Conservation (phyloP, 2,797 vertebrate genomes). For the Echeneis naucrates region DNA sequence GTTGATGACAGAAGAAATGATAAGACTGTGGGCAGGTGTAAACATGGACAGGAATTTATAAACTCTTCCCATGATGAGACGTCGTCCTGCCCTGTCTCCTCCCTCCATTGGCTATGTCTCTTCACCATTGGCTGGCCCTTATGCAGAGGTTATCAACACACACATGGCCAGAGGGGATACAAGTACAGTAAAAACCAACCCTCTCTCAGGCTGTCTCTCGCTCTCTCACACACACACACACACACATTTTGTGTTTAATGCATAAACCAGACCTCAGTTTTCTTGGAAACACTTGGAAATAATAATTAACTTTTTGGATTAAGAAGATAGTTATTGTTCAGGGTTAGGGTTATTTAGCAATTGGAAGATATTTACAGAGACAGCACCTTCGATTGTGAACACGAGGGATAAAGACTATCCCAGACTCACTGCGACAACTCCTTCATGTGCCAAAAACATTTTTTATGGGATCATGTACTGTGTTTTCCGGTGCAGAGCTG, state of each 20-base stretch:
- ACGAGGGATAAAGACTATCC: constrained; percentile 7
- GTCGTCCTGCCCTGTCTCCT: constrained; percentile 44
- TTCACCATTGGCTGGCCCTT: constrained; percentile 9
- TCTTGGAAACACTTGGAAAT: neutral
- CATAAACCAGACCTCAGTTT: neutral
- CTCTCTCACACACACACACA: neutral
- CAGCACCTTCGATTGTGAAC: neutral
- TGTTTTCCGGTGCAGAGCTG: constrained; percentile 55
- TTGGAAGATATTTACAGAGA: neutral
- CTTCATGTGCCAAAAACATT: constrained; percentile 49
- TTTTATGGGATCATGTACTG: constrained; percentile 73
- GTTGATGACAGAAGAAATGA: constrained; percentile 34
- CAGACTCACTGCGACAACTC: neutral
- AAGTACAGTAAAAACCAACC: neutral
- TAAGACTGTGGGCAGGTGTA: constrained; percentile 55
- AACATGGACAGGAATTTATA: constrained; percentile 72
- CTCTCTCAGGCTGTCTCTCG: too few relatives aligned
- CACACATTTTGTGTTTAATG: neutral
- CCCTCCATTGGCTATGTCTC: constrained; percentile 29
- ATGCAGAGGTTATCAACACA: constrained; percentile 24
- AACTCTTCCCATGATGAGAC: constrained; percentile 64
- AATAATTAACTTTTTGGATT: too few relatives aligned
- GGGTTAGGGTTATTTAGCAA: too few relatives aligned
- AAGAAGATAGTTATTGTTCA: neutral
- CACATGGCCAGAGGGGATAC: neutral